Evolutionary conservation across 2,797 vertebrate species (phyloP).

Genomic region (Acrocephalus scirpaceus): DNA sequence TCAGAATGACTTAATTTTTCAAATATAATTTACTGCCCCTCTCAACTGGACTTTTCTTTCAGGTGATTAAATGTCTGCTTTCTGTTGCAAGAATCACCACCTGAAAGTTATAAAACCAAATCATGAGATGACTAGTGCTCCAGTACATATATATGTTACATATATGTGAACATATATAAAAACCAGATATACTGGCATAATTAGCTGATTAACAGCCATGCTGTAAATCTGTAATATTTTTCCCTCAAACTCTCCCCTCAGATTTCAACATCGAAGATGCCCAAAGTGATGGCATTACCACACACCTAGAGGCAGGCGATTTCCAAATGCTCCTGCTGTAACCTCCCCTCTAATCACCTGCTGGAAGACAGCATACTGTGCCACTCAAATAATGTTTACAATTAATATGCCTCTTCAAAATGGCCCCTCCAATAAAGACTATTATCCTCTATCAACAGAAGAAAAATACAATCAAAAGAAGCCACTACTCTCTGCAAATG

Average conservation of each 20-base stretch:
- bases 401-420: background rate
- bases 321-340: background rate
- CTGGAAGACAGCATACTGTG: background rate
- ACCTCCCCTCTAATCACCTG: background rate
- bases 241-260: background rate
- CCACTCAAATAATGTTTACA: background rate
- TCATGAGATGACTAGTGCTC: background rate
- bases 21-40: rapidly evolving
- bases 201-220: background rate
- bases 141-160: background rate
- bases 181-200: background rate
- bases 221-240: background rate
- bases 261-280: background rate
- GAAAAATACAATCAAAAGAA: background rate
- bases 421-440: background rate
- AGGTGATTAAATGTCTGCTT: background rate
- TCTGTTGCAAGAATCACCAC: background rate
- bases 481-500: background rate
- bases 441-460: background rate
- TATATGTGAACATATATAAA: background rate
- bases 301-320: background rate
- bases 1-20: background rate
- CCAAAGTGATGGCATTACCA: background rate
- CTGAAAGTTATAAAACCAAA: background rate
- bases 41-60: background rate